Percentiles rank a stretch among this genome's conserved stretches.
phyloP scores from a whole-genome alignment of 2,888 invertebrate genomes.

The Tetanocera ferruginea region DNA sequence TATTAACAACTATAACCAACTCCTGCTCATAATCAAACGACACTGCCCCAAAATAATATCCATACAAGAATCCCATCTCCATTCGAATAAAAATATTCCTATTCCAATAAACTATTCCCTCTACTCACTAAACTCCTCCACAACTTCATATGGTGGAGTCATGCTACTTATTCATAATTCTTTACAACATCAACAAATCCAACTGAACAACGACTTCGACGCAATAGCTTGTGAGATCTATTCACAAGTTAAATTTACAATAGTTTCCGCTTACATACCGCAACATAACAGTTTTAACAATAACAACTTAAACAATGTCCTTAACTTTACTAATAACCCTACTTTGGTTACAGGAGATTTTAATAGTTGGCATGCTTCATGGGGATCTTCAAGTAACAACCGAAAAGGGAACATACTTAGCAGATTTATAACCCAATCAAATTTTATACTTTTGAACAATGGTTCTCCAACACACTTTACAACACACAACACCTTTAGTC shows the following conservation, averaged over 20 bases:
- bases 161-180: slow-evolving; percentile 41
- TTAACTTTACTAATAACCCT: neutral
- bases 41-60: slow-evolving; percentile 37
- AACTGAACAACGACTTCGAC: slow-evolving; percentile 35
- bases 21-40: slow-evolving; percentile 32
- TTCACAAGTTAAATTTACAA: slow-evolving; percentile 41
- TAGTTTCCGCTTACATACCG: slow-evolving; percentile 39
- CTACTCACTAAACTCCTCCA: slow-evolving; percentile 15
- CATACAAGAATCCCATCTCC: slow-evolving; percentile 46
- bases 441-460: slow-evolving; percentile 33
- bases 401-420: slow-evolving; percentile 16
- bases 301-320: slow-evolving; percentile 17
- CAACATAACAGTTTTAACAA: slow-evolving; percentile 5
- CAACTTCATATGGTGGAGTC: slow-evolving; percentile 35
- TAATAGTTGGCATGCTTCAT: slow-evolving; percentile 28
- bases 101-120: slow-evolving; percentile 39
- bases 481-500: slow-evolving; percentile 43
- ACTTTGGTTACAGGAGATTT: slow-evolving; percentile 36
- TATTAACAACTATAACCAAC: slow-evolving; percentile 37
- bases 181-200: slow-evolving; percentile 32
- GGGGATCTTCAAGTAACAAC: slow-evolving; percentile 20
- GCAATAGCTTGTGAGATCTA: slow-evolving; percentile 19
- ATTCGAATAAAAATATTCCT: slow-evolving; percentile 13
- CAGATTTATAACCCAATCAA: slow-evolving; percentile 18
- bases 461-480: slow-evolving; percentile 40